Conservation (phyloP, 2,797 vertebrate species). For the Scarus forsteni region DNA sequence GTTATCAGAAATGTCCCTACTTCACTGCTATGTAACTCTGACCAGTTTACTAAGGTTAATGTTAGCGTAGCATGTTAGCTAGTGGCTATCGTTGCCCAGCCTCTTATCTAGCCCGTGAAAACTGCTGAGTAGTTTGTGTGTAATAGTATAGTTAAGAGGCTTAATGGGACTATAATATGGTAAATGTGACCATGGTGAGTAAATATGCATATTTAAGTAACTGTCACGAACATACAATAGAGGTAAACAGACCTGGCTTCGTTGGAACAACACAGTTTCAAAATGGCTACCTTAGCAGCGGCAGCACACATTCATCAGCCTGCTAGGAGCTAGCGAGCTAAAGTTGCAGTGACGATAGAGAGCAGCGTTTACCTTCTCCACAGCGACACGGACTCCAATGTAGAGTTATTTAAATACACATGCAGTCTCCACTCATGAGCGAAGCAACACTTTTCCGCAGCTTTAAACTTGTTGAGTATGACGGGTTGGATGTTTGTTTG, state of each 20-base stretch:
- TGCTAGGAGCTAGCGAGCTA: constrained; percentile 79
- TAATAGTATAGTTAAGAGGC: not conserved
- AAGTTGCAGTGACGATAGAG: constrained; percentile 63
- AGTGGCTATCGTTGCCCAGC: constrained; percentile 60
- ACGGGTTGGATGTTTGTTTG: constrained; percentile 76
- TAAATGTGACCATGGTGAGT: not conserved
- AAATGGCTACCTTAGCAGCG: constrained; percentile 85
- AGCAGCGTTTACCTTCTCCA: constrained; percentile 40
- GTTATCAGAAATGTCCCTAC: constrained; percentile 10
- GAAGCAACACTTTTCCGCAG: constrained; percentile 11
- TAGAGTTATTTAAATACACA: constrained; percentile 10
- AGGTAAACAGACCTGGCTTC: constrained; percentile 83
- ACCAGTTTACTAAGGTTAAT: constrained; percentile 49
- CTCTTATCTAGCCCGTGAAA: constrained; percentile 42
- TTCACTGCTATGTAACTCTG: constrained; percentile 47
- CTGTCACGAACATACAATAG: constrained; percentile 64
- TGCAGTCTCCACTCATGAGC: constrained; percentile 7
- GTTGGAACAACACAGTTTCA: constrained; percentile 83
- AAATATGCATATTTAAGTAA: constrained; percentile 21
- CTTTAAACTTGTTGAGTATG: constrained; percentile 27
- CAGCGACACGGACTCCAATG: constrained; percentile 4
- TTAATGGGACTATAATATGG: constrained; percentile 8
- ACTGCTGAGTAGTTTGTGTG: constrained; percentile 6
- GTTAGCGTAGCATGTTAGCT: constrained; percentile 74
- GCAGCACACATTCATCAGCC: constrained; percentile 81